A percentile compares a stretch with the other conserved stretches of the same genome.
phyloP scores from a whole-genome alignment of 2,888 invertebrate species.

The Electrophaes corylata region DNA sequence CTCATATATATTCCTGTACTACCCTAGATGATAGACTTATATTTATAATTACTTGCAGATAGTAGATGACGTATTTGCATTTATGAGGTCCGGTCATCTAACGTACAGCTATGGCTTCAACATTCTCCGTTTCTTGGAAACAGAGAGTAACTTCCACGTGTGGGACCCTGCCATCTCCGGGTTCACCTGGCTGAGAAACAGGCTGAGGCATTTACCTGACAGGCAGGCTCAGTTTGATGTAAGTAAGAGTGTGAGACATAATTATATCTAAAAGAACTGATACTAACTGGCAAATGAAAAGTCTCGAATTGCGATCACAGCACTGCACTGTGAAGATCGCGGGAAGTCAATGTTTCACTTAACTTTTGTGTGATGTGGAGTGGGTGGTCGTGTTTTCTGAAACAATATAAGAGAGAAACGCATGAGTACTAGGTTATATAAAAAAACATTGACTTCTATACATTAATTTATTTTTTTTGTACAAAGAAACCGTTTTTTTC shows the following conservation, averaged over 20 bases:
- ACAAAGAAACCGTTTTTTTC: no score
- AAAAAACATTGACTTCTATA: no score
- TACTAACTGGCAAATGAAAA: not conserved
- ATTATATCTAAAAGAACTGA: no score
- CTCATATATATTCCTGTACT: no score
- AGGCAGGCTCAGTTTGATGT: constrained; percentile 68
- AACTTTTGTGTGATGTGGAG: no score
- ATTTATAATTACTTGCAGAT: constrained; percentile 43
- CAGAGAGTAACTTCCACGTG: constrained; percentile 70
- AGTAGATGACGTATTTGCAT: constrained; percentile 72
- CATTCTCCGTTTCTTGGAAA: constrained; percentile 66
- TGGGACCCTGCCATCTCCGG: constrained; percentile 74
- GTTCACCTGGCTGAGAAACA: constrained; percentile 69
- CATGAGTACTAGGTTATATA: no score
- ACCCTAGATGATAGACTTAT: no score
- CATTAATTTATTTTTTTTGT: no score
- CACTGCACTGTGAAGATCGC: not conserved
- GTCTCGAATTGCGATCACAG: not conserved
- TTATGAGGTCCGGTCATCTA: constrained; percentile 68
- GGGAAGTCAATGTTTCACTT: no score
- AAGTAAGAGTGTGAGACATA: constrained; percentile 36
- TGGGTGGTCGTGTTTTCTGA: no score
- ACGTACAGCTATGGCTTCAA: constrained; percentile 61
- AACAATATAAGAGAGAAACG: no score
- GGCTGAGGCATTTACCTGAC: constrained; percentile 65